Percentiles rank a stretch among this genome's conserved stretches.
Conservation (phyloP, 2,888 invertebrate species). For the Anticlea derivata region DNA sequence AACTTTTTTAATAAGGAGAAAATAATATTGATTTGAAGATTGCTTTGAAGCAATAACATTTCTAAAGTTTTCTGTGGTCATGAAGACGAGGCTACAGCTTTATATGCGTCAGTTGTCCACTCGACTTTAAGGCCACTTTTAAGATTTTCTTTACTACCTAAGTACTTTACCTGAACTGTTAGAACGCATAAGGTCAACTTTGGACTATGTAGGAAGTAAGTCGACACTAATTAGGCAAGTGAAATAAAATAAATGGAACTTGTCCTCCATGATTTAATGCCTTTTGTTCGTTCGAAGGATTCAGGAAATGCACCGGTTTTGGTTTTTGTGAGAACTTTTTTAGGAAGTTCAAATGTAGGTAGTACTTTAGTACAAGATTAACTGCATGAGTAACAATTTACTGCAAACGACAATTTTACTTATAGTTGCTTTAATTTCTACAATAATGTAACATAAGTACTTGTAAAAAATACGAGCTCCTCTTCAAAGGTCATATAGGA, state of each 20-base stretch:
- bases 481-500: no score
- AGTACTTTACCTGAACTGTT: background rate
- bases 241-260: slow-evolving; percentile 9
- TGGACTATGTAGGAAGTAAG: slow-evolving; percentile 7
- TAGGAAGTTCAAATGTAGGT: slow-evolving; percentile 9
- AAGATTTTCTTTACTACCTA: background rate
- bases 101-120: no score
- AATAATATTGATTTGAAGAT: no score
- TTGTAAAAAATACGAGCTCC: no score
- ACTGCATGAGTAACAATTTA: background rate
- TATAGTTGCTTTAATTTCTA: no score
- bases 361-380: background rate
- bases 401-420: no score
- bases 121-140: background rate
- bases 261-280: slow-evolving; percentile 23
- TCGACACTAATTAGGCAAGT: slow-evolving; percentile 10
- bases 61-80: no score
- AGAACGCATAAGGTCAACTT: slow-evolving; percentile 10
- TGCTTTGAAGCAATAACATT: no score
- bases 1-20: no score
- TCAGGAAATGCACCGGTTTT: slow-evolving; percentile 21
- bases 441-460: no score
- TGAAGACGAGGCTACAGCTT: no score
- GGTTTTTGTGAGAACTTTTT: slow-evolving; percentile 8
- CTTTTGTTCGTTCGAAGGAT: slow-evolving; percentile 20